Evolutionary conservation across 2,797 vertebrate genomes (phyloP).

Genomic region (Hemitrygon akajei): DNA sequence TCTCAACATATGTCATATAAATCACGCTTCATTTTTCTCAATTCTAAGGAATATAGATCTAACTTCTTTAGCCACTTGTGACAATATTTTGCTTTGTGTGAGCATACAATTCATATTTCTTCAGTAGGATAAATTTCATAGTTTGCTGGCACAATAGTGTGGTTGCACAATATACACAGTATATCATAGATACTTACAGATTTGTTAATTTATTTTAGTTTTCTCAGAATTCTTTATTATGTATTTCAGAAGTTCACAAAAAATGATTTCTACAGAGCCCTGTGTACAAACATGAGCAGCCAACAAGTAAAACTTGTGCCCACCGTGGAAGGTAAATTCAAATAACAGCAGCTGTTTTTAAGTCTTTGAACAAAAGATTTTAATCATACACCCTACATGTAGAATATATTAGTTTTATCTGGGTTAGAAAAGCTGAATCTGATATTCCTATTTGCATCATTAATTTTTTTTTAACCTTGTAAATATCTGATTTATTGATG

Average conservation of each 20-base stretch:
- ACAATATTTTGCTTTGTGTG: not conserved
- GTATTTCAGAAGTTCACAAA: slow-evolving; percentile 72
- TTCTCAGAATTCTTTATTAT: slow-evolving; percentile 39
- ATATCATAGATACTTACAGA: not conserved
- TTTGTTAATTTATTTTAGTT: not conserved
- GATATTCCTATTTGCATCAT: not conserved
- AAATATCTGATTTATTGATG: not conserved
- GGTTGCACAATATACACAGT: too few species aligned
- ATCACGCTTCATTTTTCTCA: too few species aligned
- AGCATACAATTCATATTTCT: not conserved
- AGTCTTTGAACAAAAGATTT: not conserved
- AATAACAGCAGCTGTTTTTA: not conserved
- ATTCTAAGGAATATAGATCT: too few species aligned
- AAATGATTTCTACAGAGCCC: slow-evolving; percentile 78
- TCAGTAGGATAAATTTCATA: not conserved
- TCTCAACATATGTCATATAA: too few species aligned
- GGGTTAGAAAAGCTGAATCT: not conserved
- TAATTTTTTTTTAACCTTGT: not conserved
- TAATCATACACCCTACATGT: too few species aligned
- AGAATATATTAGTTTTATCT: not conserved
- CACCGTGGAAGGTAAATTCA: slow-evolving; percentile 82
- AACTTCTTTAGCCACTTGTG: too few species aligned
- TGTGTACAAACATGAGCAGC: slow-evolving; percentile 73
- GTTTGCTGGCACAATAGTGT: not conserved
- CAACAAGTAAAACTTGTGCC: slow-evolving; percentile 72